These are phyloP conservation scores for Allacma fusca DNA, from an alignment of 2,888 invertebrate species.

Conservation along the genomic window DNA sequence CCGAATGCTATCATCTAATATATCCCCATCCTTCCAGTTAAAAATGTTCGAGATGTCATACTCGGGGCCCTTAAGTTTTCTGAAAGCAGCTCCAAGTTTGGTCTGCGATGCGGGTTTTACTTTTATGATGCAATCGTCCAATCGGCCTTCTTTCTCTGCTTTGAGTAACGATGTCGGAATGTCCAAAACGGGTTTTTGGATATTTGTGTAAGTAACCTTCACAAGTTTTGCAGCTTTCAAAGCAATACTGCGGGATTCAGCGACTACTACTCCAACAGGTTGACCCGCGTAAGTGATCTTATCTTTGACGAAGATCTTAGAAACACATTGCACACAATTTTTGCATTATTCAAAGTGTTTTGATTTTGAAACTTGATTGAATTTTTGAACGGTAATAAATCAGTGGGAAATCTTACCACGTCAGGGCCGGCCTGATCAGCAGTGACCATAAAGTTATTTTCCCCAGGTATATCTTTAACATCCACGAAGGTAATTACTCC, in stretches of 20 bases:
- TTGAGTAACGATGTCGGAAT: slow-evolving; percentile 63
- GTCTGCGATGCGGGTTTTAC: not conserved
- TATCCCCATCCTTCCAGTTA: not conserved
- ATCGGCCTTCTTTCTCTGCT: slow-evolving; percentile 48
- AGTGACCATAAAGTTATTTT: slow-evolving; percentile 67
- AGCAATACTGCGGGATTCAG: slow-evolving; percentile 62
- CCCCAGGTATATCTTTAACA: slow-evolving; percentile 75
- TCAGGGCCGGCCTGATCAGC: slow-evolving; percentile 25
- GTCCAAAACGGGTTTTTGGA: slow-evolving; percentile 63
- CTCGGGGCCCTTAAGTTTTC: not conserved
- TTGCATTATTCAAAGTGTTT: not conserved
- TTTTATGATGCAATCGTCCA: slow-evolving; percentile 33
- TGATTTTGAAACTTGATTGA: too few species aligned
- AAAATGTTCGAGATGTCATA: not conserved
- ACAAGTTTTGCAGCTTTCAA: slow-evolving; percentile 63
- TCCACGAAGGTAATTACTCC: slow-evolving; percentile 74
- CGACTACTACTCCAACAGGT: slow-evolving; percentile 64
- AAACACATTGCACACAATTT: not conserved
- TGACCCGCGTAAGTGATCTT: slow-evolving; percentile 64
- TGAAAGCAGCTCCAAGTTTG: slow-evolving; percentile 4
- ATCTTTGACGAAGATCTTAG: slow-evolving; percentile 63
- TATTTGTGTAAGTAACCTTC: slow-evolving; percentile 63
- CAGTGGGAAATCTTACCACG: slow-evolving; percentile 17
- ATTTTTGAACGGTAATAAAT: too few species aligned
- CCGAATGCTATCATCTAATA: not conserved